phyloP scores from a whole-genome alignment of 2,888 invertebrate species.

The Chymomyza caudatula region DNA sequence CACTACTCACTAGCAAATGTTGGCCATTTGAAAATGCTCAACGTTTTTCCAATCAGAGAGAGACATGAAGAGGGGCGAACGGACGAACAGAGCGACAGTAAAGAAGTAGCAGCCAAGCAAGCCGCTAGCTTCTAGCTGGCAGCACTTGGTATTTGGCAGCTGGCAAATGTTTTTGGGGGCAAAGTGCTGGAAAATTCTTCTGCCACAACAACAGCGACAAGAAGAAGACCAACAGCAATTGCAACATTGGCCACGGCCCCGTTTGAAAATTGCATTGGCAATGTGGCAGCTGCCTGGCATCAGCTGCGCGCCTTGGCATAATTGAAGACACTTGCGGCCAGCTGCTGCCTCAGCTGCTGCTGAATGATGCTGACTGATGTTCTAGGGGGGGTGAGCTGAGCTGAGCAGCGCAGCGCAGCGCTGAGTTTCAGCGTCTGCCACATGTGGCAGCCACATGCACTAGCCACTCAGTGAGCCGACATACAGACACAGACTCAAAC shows the following conservation, averaged over 20 bases:
- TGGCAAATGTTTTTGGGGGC: slow-evolving; percentile 20
- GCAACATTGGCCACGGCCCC: background rate
- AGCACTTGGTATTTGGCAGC: slow-evolving; percentile 33
- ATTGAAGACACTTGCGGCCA: slow-evolving; percentile 35
- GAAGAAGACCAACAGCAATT: slow-evolving; percentile 8
- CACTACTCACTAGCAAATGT: background rate
- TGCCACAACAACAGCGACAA: slow-evolving; percentile 24
- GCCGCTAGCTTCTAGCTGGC: slow-evolving; percentile 6
- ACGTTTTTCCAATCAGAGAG: slow-evolving; percentile 58
- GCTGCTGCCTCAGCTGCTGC: slow-evolving; percentile 8
- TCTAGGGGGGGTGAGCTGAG: slow-evolving; percentile 12
- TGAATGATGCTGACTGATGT: background rate
- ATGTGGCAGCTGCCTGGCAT: slow-evolving; percentile 44
- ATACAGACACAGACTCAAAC: background rate
- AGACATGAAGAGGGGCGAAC: slow-evolving; percentile 9
- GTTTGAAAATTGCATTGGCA: background rate
- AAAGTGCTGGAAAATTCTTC: slow-evolving; percentile 44
- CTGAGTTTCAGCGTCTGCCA: too few relatives aligned
- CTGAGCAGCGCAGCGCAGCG: too few relatives aligned
- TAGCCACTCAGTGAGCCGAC: background rate
- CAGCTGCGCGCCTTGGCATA: slow-evolving; percentile 62
- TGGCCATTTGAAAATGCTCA: slow-evolving; percentile 39
- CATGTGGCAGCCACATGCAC: slow-evolving; percentile 39
- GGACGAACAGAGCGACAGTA: background rate
- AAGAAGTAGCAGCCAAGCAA: slow-evolving; percentile 19